Conservation (phyloP, 2,797 vertebrate genomes). For the Falco peregrinus region DNA sequence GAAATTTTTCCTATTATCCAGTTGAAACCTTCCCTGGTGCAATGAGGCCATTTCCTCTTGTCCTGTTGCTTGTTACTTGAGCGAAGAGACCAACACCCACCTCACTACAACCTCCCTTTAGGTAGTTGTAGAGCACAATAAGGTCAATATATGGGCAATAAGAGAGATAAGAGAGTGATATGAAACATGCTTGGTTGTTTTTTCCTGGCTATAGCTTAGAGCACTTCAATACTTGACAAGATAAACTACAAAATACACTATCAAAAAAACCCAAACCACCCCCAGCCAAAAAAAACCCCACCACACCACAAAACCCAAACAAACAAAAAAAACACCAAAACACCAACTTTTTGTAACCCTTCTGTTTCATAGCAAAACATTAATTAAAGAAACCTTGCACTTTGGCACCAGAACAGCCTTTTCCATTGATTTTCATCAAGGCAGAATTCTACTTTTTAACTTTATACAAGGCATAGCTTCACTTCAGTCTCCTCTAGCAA, state of each 20-base stretch:
- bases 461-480: neutral
- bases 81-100: neutral
- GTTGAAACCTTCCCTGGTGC: neutral
- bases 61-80: neutral
- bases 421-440: neutral
- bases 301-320: too few species aligned
- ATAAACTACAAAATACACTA: constrained; percentile 2
- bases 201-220: neutral
- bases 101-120: neutral
- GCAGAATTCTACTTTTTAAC: neutral
- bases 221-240: neutral
- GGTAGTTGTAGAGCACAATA: neutral
- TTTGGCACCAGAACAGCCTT: neutral
- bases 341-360: neutral
- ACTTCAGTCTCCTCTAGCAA: neutral
- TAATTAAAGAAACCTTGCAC: neutral
- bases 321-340: neutral
- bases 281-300: too few species aligned
- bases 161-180: neutral
- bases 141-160: neutral
- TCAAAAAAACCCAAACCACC: neutral
- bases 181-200: neutral
- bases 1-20: neutral
- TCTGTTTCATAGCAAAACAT: neutral
- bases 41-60: neutral